Evolutionary conservation across 2,888 invertebrate genomes (phyloP).

Genomic region (Perithous albicinctus): DNA sequence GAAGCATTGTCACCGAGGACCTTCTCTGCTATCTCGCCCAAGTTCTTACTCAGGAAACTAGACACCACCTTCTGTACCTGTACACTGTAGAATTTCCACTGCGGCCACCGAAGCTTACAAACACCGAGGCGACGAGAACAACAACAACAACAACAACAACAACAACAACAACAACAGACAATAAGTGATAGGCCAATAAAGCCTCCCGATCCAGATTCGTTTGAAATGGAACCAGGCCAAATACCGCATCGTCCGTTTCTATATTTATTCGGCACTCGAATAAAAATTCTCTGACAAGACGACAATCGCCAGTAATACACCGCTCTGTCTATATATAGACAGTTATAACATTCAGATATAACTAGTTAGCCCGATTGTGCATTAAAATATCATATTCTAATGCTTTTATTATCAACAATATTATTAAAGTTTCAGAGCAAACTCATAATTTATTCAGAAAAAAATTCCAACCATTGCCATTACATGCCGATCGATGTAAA

Average conservation of each 20-base stretch:
- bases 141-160: constrained; percentile 47
- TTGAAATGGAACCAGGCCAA: constrained; percentile 65
- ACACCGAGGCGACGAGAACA: constrained; percentile 36
- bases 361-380: too few species aligned
- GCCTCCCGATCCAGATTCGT: constrained; percentile 31
- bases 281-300: constrained; percentile 25
- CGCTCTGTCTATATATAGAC: background rate
- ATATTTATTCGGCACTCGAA: constrained; percentile 38
- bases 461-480: too few species aligned
- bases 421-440: too few species aligned
- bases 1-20: background rate
- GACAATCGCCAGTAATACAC: constrained; percentile 7
- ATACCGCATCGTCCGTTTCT: constrained; percentile 56
- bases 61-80: constrained; percentile 50
- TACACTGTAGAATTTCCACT: constrained; percentile 50
- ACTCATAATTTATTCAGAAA: too few species aligned
- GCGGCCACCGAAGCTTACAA: constrained; percentile 40
- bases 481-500: too few species aligned
- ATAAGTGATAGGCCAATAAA: constrained; percentile 60
- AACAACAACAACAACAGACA: constrained; percentile 50
- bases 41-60: constrained; percentile 31
- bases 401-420: too few species aligned
- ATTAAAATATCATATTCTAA: too few species aligned
- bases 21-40: constrained; percentile 10
- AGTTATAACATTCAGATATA: too few species aligned